These are phyloP conservation scores for Tribolium madens DNA, from an alignment of 1,140 invertebrate genomes.

Conservation along the genomic window DNA sequence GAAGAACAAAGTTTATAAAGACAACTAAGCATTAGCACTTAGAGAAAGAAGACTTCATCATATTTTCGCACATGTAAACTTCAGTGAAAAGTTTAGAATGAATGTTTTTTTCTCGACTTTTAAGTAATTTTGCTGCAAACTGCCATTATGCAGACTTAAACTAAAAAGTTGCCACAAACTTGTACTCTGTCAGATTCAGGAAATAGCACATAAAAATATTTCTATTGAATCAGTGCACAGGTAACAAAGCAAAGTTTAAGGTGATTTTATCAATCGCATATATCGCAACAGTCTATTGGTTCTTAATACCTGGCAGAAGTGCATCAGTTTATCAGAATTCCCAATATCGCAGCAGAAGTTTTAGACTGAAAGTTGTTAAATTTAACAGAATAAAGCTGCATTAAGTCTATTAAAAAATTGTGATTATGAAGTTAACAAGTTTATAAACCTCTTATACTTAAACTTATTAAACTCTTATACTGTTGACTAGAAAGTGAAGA, in stretches of 20 bases:
- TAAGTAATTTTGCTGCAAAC: not conserved
- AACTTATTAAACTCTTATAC: constrained; percentile 26
- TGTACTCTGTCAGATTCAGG: not conserved
- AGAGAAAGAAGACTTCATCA: no score
- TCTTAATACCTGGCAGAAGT: no score
- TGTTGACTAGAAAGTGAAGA: constrained; percentile 12
- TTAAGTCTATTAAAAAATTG: constrained; percentile 1
- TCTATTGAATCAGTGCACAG: not conserved
- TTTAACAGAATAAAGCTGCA: not conserved
- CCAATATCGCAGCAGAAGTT: not conserved
- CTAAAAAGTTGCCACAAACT: not conserved
- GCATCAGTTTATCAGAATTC: not conserved
- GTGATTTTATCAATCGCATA: not conserved
- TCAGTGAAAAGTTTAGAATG: not conserved
- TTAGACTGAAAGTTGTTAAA: not conserved
- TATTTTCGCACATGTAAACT: no score
- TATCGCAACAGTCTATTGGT: no score
- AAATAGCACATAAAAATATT: not conserved
- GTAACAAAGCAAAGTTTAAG: not conserved
- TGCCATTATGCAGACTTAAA: not conserved
- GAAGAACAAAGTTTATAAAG: no score
- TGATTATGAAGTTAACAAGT: constrained; percentile 29
- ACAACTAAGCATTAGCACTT: no score
- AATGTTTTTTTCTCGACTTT: not conserved
- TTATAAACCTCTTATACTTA: constrained; percentile 26